Percentiles rank a stretch among this genome's conserved stretches.
phyloP scores from a whole-genome alignment of 2,113 vertebrate species.

The Myiozetetes cayanensis region DNA sequence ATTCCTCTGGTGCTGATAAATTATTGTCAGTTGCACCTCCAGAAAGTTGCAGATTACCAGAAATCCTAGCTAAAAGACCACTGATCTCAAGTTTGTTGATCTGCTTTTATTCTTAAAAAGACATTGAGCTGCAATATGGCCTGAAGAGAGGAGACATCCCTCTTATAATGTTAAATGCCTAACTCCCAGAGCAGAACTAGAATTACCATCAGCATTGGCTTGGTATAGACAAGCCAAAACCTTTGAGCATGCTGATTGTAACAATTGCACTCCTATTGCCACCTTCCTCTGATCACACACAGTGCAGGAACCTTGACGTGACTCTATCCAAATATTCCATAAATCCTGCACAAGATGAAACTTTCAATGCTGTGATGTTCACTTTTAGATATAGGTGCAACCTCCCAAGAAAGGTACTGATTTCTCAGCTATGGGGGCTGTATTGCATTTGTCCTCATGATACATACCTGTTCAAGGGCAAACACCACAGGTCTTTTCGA shows the following conservation, averaged over 20 bases:
- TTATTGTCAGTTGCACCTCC: not conserved
- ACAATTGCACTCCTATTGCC: not conserved
- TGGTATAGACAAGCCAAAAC: not conserved
- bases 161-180: not conserved
- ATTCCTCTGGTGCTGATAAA: not conserved
- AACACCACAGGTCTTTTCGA: not conserved
- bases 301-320: not conserved
- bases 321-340: not conserved
- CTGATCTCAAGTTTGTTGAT: not conserved
- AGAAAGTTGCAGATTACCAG: not conserved
- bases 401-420: not conserved
- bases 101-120: not conserved
- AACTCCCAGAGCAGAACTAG: not conserved
- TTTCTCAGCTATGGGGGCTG: not conserved
- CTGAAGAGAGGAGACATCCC: not conserved
- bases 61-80: not conserved
- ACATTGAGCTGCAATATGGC: not conserved
- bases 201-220: not conserved
- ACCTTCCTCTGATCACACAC: not conserved
- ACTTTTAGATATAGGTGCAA: not conserved
- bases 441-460: not conserved
- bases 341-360: not conserved
- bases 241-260: not conserved
- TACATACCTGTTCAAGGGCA: not conserved
- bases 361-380: not conserved